Conservation (phyloP, 2,113 vertebrate species). For the human region GRCh38 chr18:22612501-22613000, state of each 20-base stretch:
- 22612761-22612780: not conserved
- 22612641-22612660: not conserved
- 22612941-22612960: not conserved
- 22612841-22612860: not conserved
- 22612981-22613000: not conserved
- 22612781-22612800: not conserved
- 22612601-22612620: not conserved
- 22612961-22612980: not conserved
- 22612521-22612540: not conserved
- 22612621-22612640: not conserved
- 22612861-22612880: slow-evolving; percentile 32
- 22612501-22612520: not conserved
- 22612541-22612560: not conserved
- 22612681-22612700: not conserved
- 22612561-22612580: not conserved
- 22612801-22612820: not conserved
- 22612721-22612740: not conserved
- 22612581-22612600: not conserved
- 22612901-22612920: not conserved
- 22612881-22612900: slow-evolving; percentile 42
- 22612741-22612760: not conserved
- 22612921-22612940: not conserved
- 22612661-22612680: not conserved
- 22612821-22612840: accelerated
- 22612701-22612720: not conserved